Evolutionary conservation across 2,888 invertebrate genomes (phyloP).

Genomic region (Copidosoma aretas): DNA sequence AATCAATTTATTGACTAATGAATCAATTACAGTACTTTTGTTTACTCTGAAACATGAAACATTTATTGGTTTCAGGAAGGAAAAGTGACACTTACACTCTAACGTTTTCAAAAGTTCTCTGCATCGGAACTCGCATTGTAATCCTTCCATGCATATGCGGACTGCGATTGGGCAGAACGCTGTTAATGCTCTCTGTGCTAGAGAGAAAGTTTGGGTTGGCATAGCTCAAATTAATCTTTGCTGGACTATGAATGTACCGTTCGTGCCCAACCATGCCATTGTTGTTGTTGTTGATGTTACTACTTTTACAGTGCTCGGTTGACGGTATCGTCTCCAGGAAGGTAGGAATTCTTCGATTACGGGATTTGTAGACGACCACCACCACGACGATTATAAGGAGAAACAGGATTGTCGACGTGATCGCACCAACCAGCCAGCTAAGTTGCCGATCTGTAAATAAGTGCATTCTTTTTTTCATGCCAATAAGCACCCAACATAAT

Average conservation of each 20-base stretch:
- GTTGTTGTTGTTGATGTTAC: not conserved
- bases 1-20: not conserved
- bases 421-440: slow-evolving; percentile 59
- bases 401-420: slow-evolving; percentile 55
- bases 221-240: slow-evolving; percentile 32
- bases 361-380: slow-evolving; percentile 55
- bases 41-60: not conserved
- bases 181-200: slow-evolving; percentile 17
- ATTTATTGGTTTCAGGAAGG: slow-evolving; percentile 23
- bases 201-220: slow-evolving; percentile 34
- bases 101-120: slow-evolving; percentile 45
- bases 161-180: slow-evolving; percentile 50
- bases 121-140: not conserved
- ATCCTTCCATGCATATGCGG: slow-evolving; percentile 45
- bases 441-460: slow-evolving; percentile 53
- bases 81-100: slow-evolving; percentile 20
- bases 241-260: not conserved
- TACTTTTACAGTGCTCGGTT: not conserved
- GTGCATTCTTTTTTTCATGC: not conserved
- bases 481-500: too few relatives aligned
- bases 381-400: slow-evolving; percentile 56
- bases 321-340: slow-evolving; percentile 51
- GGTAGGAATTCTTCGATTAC: slow-evolving; percentile 45
- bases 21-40: too few relatives aligned
- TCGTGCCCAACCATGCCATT: not conserved